These are phyloP conservation scores for Indicator indicator DNA, from an alignment of 2,113 vertebrate genomes.

Conservation along the genomic window DNA sequence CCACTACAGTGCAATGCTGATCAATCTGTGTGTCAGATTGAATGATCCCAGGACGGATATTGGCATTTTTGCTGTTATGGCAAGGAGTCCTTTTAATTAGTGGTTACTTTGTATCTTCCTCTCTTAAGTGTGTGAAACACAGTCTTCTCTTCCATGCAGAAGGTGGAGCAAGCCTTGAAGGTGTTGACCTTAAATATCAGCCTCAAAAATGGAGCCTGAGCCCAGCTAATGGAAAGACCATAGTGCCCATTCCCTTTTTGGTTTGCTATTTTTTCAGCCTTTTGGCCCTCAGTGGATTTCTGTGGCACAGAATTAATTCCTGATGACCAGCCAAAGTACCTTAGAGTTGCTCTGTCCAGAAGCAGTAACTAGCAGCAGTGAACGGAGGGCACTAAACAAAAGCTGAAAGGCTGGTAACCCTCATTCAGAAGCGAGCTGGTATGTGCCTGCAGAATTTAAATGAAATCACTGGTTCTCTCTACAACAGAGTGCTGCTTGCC, in stretches of 20 bases:
- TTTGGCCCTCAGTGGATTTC: not conserved
- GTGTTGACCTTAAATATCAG: not conserved
- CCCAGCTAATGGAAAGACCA: not conserved
- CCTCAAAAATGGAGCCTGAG: not conserved
- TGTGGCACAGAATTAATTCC: slow-evolving; percentile 9
- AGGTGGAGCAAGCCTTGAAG: not conserved
- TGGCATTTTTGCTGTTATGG: not conserved
- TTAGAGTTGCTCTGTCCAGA: not conserved
- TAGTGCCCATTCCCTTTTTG: not conserved
- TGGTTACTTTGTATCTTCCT: not conserved
- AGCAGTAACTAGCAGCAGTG: not conserved
- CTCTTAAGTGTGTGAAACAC: not conserved
- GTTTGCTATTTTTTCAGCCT: not conserved
- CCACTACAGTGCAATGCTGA: not conserved
- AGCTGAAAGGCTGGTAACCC: slow-evolving; percentile 22
- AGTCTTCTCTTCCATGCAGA: not conserved
- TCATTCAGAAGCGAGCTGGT: not conserved
- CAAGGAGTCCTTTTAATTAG: not conserved
- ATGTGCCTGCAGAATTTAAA: slow-evolving; percentile 33
- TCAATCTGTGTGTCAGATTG: not conserved
- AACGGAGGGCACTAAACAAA: slow-evolving; percentile 3
- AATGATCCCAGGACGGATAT: not conserved
- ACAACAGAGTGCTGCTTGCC: not conserved
- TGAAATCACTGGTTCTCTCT: not conserved
- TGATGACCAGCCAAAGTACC: slow-evolving; percentile 8